A percentile compares a stretch with the other conserved stretches of the same genome.
phyloP scores from a whole-genome alignment of 37 sponge, comb jelly and placozoan genomes.

The Halisarca cf. caerulea region DNA sequence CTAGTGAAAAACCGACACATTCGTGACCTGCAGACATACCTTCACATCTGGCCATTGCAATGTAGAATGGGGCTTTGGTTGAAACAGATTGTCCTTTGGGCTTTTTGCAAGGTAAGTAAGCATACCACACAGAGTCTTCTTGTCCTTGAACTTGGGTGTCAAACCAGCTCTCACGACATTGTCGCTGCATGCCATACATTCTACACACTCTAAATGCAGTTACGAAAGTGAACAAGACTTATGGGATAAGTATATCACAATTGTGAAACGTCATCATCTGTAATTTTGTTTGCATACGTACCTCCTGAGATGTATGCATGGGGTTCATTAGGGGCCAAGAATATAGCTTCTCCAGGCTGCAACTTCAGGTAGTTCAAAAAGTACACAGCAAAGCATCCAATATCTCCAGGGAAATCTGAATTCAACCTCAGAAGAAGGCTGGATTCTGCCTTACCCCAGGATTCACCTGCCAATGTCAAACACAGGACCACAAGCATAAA shows the following conservation, averaged over 20 bases:
- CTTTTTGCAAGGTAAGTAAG: slow-evolving; percentile 70
- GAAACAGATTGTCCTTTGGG: slow-evolving; percentile 58
- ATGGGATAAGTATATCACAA: no score
- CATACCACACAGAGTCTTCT: slow-evolving; percentile 87
- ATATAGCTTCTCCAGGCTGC: slow-evolving; percentile 78
- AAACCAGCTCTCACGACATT: slow-evolving; percentile 97
- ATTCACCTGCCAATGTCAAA: no score
- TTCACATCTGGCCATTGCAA: neutral
- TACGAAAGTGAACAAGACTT: no score
- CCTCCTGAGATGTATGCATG: slow-evolving; percentile 93
- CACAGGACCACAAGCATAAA: no score
- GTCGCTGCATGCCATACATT: slow-evolving; percentile 98
- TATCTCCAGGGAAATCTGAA: slow-evolving; percentile 85
- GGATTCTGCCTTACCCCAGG: no score
- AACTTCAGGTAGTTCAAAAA: slow-evolving; percentile 86
- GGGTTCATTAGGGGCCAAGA: slow-evolving; percentile 93
- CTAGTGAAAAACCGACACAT: no score
- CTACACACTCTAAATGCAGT: slow-evolving; percentile 75
- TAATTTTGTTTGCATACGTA: neutral
- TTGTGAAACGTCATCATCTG: no score
- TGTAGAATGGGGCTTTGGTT: slow-evolving; percentile 28
- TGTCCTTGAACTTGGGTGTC: slow-evolving; percentile 90
- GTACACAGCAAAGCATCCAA: slow-evolving; percentile 91
- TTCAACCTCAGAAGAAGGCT: slow-evolving; percentile 62
- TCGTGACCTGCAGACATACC: no score